Base-by-base conservation (phyloP, 2,797 vertebrate genomes). In the Bradypodion pumilum region DNA sequence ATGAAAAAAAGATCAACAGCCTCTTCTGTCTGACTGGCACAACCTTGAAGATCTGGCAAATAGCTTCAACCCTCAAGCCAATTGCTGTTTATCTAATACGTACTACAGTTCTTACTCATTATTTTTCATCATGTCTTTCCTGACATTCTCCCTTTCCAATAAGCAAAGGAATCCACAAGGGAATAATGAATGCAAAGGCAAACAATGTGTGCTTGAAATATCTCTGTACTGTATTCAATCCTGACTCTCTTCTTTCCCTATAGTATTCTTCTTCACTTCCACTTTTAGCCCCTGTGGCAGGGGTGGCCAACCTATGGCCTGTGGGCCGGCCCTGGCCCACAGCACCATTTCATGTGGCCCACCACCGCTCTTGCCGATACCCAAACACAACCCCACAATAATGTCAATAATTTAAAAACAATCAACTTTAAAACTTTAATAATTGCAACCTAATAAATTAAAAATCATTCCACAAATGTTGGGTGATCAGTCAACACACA, bases 71-170 rank as follows among this genome's bases (percentile, higher is more conserved):
- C 37, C 25, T 25, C 23, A 25, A 84, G 25, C 32, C 16, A 70
- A 70, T 12, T 35, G n/a, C 32, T 44, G 16, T 10, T 59, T 52
- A 40, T 79, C 77, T 68, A 68, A 68, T 19, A n/a, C n/a, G n/a
- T n/a, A 69, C 59, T 59, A 74, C 59, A 37, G 44, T 7, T 46
- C 32, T 59, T 42, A 1, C 63, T 65, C 46, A 27, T 32, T 68
- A 69, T 83, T 83, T 69, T 60, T 83, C 74, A 83, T 63, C 59
- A 49, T 76, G 74, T 59, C 59, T 76, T 52, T 4, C 9, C 19
- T 59, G 4, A n/a, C 37, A 59, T 76, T 59, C 63, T 68, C 60
- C 44, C 49, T 69, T 83, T 27, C 27, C 12, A 9, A 25, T 52
- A 25, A 56, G 19, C 44, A 75, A 23, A 69, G 35, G 46, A 80